Evolutionary conservation across 1,140 invertebrate genomes (phyloP).

Genomic region (Aphelinus atriplicis): DNA sequence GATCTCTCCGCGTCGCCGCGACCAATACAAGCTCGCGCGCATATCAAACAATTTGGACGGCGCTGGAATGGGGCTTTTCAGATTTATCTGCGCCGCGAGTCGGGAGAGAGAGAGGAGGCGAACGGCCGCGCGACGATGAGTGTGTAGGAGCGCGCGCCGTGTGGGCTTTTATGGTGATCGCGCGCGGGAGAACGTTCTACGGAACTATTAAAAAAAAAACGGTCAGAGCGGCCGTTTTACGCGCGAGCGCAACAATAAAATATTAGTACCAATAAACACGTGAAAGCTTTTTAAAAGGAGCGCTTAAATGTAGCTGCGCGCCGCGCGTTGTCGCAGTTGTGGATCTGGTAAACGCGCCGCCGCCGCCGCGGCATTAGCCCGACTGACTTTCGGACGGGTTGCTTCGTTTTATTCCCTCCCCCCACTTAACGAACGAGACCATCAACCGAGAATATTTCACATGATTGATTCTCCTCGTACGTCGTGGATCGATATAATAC

Average conservation of each 20-base stretch:
- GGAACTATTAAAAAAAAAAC: conserved; percentile 34
- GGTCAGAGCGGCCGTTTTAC: conserved; percentile 19
- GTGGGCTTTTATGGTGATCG: conserved; percentile 14
- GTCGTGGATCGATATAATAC: too few species aligned
- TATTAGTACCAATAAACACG: conserved; percentile 36
- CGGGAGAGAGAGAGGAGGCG: neutral
- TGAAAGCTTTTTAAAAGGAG: conserved; percentile 35
- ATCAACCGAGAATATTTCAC: too few species aligned
- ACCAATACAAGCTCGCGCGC: neutral
- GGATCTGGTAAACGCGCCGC: neutral
- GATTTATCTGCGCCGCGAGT: neutral
- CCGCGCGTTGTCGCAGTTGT: too few species aligned
- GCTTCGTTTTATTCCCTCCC: too few species aligned
- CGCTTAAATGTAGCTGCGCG: neutral
- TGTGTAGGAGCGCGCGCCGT: neutral
- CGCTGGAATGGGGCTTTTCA: conserved; percentile 15
- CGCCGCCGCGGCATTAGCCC: neutral
- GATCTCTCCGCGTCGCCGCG: neutral
- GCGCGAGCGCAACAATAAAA: conserved; percentile 28
- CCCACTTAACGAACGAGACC: too few species aligned
- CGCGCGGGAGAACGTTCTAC: conserved; percentile 4
- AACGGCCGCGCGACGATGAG: neutral
- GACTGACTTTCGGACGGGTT: too few species aligned
- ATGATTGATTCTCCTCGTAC: too few species aligned
- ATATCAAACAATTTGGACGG: conserved; percentile 24